Base-by-base conservation (phyloP, 2,113 vertebrate species). In the Bombycilla garrulus region DNA sequence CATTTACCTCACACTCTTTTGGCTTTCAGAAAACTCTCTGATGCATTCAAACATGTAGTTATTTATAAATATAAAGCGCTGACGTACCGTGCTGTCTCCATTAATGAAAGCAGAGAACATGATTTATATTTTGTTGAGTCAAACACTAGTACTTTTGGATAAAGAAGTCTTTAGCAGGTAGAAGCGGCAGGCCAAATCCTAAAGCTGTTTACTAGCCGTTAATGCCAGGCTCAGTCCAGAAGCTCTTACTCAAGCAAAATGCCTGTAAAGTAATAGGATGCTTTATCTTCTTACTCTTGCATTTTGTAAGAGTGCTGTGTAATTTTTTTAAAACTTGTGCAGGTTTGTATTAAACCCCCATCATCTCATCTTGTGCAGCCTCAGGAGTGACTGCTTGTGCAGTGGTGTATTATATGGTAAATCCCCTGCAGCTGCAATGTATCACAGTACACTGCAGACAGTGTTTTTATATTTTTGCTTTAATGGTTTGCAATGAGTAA, bases 401-500 rank as follows among this genome's bases (percentile, higher is more conserved):
- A 54, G 36, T n/a, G 28, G 8, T 48, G 5, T 42, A 15, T 58
- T 81, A 8, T 2, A 2, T 22, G 13, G 45, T 45, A 82, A 77
- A 82, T 80, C 70, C 77, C 62, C 84, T 80, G 81, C 83, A 90
- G 82, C 94, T 44, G 87, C 88, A 91, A 1, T 88, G 81, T 91
- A 31, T 93, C 85, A 87, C 84, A 65, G 33, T 31, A 58, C 11
- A 17, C 86, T 76, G 81, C 84, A 72, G 38, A 65, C 42, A 38
- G 1, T n/a, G 42, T 7, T 48, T 94, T 93, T 95, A 69, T 51
- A 11, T 79, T 91, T 87, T 88, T 87, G 47, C 67, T 84, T 81
- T 72, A 86, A 67, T 71, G 48, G 50, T 57, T 93, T 95, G 28
- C 76, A 76, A n/a, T 61, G 58, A 96, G 74, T 96, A 95, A 88